phyloP scores from a whole-genome alignment of 64 coral and sea anemone genomes.

The Porites australiensis region DNA sequence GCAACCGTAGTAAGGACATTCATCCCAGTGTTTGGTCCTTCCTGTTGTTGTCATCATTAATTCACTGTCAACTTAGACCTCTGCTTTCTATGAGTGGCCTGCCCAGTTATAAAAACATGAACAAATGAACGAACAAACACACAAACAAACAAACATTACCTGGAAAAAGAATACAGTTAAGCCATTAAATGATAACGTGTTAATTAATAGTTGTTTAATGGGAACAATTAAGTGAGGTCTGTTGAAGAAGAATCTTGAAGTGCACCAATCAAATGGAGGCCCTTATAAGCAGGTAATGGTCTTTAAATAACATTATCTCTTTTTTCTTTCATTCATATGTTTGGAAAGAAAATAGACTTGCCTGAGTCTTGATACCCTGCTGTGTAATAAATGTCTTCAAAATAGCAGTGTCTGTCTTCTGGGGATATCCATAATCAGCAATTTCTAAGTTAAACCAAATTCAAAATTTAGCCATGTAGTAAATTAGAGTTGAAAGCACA shows the following conservation, averaged over 20 bases:
- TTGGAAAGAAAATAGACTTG: not conserved
- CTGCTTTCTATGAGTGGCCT: too few relatives aligned
- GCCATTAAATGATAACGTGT: too few relatives aligned
- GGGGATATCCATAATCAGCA: constrained; percentile 98
- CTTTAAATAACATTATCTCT: not conserved
- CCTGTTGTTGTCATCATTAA: too few relatives aligned
- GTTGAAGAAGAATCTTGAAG: too few relatives aligned
- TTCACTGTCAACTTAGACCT: too few relatives aligned
- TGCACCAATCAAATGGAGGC: too few relatives aligned
- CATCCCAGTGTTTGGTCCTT: too few relatives aligned
- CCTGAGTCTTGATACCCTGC: constrained; percentile 98
- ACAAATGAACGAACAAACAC: not conserved
- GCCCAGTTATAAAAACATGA: not conserved
- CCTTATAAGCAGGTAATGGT: too few relatives aligned
- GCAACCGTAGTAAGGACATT: too few relatives aligned
- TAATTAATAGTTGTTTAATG: too few relatives aligned
- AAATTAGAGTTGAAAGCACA: not conserved
- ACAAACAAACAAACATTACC: not conserved
- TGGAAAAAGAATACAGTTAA: not conserved
- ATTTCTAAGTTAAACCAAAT: constrained; percentile 77
- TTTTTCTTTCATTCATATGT: not conserved
- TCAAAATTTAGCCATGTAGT: not conserved
- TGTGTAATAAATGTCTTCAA: constrained; percentile 99
- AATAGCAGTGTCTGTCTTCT: constrained; percentile 99
- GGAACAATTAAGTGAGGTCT: too few relatives aligned